phyloP scores from a whole-genome alignment of 2,888 invertebrate species.

The Trachelus stipa region DNA sequence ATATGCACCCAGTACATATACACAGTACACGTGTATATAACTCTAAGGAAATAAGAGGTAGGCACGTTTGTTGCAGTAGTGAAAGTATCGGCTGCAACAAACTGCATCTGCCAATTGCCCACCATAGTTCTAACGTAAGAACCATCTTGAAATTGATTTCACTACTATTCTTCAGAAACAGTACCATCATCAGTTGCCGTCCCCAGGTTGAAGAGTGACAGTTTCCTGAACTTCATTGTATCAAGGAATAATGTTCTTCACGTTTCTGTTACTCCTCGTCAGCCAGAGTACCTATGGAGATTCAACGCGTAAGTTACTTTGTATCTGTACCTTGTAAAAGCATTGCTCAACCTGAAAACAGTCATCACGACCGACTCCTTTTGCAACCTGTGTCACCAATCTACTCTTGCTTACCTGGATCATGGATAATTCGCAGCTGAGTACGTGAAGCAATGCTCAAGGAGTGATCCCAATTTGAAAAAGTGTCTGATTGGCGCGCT shows the following conservation, averaged over 20 bases:
- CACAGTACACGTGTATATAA: neutral
- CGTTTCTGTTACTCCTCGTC: neutral
- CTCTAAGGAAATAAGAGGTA: neutral
- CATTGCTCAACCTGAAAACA: neutral
- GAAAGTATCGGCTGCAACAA: conserved; percentile 48
- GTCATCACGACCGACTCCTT: neutral
- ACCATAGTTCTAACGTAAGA: conserved; percentile 43
- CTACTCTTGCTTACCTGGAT: neutral
- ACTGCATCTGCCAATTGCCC: conserved; percentile 55
- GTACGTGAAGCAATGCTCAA: conserved; percentile 77
- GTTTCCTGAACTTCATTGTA: neutral
- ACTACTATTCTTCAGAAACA: neutral
- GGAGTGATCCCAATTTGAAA: conserved; percentile 67
- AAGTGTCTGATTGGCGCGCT: conserved; percentile 64
- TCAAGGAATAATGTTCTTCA: neutral
- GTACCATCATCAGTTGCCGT: neutral
- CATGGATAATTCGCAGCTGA: conserved; percentile 41
- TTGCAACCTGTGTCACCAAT: neutral
- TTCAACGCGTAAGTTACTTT: neutral
- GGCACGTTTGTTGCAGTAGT: conserved; percentile 37
- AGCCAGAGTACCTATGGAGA: neutral
- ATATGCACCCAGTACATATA: neutral
- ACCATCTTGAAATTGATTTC: conserved; percentile 34
- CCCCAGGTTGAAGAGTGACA: neutral
- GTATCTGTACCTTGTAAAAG: neutral